Evolutionary conservation across 2,113 vertebrate genomes (phyloP), one percentile per base, ranked within the genome.

Genomic region (Lathamus discolor): DNA sequence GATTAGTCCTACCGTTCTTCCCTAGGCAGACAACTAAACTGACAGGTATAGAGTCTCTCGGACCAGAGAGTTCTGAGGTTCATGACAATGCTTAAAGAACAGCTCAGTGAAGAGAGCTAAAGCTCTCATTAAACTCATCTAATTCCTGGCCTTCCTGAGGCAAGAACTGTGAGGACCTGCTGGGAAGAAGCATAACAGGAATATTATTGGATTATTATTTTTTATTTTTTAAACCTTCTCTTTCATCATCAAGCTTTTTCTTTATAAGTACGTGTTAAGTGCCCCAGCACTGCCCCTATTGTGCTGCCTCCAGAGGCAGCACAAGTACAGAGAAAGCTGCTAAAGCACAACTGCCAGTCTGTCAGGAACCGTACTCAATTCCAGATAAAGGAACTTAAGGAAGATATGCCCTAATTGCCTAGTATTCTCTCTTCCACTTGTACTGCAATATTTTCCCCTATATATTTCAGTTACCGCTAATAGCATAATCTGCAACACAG

Each of bases 41-140:
- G 22, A 17, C 1, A 48, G 62, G 33, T 63, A 46, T 2, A 72
- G 86, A 5, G 1, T 7, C 17, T 70, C 51, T 4, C 1, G 1
- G 64, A 54, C 44, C 52, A 62, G 17, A 13, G 48, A 44, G 86
- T 15, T 20, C 16, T 69, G 6, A 1, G 1, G 43, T 9, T 41
- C 35, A 7, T 0, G 1, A 4, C 18, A 76, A 62, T 4, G 0
- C 28, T 6, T 51, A 4, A 51, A 52, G 22, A 77, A 41, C 44
- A 74, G 55, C 73, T 67, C 66, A 59, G 29, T 5, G 66, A 62
- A 80, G 41, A 5, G 4, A 72, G 43, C 52, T 41, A n/a, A 79
- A 69, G 63, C 48, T 86, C 33, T 52, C 12, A 11, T 11, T 5
- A 29, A 48, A 43, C 57, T 55, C 78, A 35, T 48, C 54, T 24